Base-by-base conservation (phyloP, 2,888 invertebrate genomes). In the Linnaemya tessellans region DNA sequence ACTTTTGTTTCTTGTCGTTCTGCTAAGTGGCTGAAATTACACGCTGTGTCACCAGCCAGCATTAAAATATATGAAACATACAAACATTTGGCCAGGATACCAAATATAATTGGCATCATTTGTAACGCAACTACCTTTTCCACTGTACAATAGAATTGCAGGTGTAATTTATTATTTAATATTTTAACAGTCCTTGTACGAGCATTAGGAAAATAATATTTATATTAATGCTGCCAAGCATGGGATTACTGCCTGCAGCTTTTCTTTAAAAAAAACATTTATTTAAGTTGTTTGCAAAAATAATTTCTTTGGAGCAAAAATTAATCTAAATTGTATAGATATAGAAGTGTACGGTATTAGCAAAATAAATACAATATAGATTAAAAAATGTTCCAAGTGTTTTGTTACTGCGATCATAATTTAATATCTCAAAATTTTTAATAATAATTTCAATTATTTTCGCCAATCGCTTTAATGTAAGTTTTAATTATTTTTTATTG, bases 101-200 rank as follows among this genome's bases (percentile, higher is more conserved):
- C 10, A 62, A 8, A 46, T 46, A 15, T 58, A 58, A n/a, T 35
- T 38, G 35, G 35, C 35, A 60, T 18, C n/a, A 18, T 18, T 35
- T 60, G 18, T 60, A 60, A 18, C 35, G 35, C 18, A 35, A 60
- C 18, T 18, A 60, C 35, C 11, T 10, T 11, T 60, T 18, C 11
- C n/a, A 35, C 60, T 11, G 35, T 35, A 35, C n/a, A 18, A 1
- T 18, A 10, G 22, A 43, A 20, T n/a, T 68, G 35, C 51, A 18
- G 51, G 1, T 20, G 38, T 70, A 56, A 70, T 70, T 70, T 70
- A 70, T 70, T 70, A 70, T 41, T 41, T 5, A 18, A 70, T 70
- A 70, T 54, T 70, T 54, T 25, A 18, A 8, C 49, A 49, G 49
- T 67, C 13, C 49, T 49, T 49, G 49, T 22, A 3, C 3, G n/a